Evolutionary conservation across 2,888 invertebrate genomes (phyloP).

Genomic region (Spialia ferax): DNA sequence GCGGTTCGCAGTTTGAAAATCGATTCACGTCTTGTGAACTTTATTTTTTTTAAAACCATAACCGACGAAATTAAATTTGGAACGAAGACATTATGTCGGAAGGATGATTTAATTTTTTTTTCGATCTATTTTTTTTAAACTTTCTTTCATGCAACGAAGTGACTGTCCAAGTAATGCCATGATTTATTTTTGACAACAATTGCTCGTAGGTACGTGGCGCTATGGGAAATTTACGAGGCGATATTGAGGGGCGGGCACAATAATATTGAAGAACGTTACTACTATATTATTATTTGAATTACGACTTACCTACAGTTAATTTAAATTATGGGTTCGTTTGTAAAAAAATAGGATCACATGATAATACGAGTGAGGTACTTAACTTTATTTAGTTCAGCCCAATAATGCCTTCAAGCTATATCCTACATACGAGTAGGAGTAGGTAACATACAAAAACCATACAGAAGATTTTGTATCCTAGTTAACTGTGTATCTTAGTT

Average conservation of each 20-base stretch:
- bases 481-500: too few species aligned
- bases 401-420: too few species aligned
- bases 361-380: neutral
- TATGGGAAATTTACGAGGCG: slow-evolving; percentile 83
- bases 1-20: slow-evolving; percentile 49
- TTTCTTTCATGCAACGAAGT: slow-evolving; percentile 53
- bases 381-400: too few species aligned
- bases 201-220: slow-evolving; percentile 55
- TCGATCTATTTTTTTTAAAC: slow-evolving; percentile 76
- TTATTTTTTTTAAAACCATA: slow-evolving; percentile 41
- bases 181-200: slow-evolving; percentile 84
- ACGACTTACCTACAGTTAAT: slow-evolving; percentile 18
- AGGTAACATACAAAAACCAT: too few species aligned
- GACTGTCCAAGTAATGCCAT: slow-evolving; percentile 58
- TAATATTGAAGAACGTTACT: slow-evolving; percentile 46
- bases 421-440: too few species aligned
- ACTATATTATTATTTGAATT: slow-evolving; percentile 46
- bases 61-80: slow-evolving; percentile 42
- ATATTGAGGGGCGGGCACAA: slow-evolving; percentile 68
- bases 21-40: slow-evolving; percentile 40
- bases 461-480: too few species aligned
- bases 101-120: slow-evolving; percentile 57
- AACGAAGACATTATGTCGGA: slow-evolving; percentile 28
- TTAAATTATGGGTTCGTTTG: slow-evolving; percentile 12
- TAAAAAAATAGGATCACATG: slow-evolving; percentile 6